These are phyloP conservation scores for Carlito syrichta DNA, from an alignment of 2,113 vertebrate species.

Conservation along the genomic window DNA sequence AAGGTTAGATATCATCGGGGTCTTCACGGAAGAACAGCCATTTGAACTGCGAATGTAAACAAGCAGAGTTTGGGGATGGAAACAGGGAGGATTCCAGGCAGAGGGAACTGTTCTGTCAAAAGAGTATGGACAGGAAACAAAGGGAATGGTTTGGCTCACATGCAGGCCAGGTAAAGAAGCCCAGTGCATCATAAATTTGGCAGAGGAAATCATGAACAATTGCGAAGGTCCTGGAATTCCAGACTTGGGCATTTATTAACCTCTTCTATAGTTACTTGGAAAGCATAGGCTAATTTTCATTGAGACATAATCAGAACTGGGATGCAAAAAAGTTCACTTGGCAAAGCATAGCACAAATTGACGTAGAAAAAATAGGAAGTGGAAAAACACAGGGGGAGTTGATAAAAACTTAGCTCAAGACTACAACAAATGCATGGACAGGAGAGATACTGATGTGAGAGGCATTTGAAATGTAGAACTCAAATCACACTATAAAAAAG, in stretches of 20 bases:
- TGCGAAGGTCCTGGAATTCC: neutral
- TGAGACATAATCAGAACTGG: neutral
- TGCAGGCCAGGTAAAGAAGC: neutral
- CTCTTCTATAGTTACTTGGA: neutral
- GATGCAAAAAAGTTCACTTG: neutral
- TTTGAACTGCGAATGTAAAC: neutral
- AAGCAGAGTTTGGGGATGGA: neutral
- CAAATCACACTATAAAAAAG: no score
- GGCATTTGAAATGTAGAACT: no score
- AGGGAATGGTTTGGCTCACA: neutral
- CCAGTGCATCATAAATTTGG: no score
- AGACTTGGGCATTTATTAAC: neutral
- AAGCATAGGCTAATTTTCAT: neutral
- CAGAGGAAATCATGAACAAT: neutral
- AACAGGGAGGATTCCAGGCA: neutral
- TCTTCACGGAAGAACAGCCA: neutral
- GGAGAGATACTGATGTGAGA: neutral
- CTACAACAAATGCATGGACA: neutral
- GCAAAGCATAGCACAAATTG: neutral
- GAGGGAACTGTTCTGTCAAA: neutral
- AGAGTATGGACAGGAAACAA: neutral
- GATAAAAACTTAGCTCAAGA: neutral
- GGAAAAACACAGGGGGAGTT: neutral
- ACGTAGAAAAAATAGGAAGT: neutral
- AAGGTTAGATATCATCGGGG: neutral